These are phyloP conservation scores for Trichopria drosophilae DNA, from an alignment of 2,888 invertebrate species.

Conservation along the genomic window DNA sequence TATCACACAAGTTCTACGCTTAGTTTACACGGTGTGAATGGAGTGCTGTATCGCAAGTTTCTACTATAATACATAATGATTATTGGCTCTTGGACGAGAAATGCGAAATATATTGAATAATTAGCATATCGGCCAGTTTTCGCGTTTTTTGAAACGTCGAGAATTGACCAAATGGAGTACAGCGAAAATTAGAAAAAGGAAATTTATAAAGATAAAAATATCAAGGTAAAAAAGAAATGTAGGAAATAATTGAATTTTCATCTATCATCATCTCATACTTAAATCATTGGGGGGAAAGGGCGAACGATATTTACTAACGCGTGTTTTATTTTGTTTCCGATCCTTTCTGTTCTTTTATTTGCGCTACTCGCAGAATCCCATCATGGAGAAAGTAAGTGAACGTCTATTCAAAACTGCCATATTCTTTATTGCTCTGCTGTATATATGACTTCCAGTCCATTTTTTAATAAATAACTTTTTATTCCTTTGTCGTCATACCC, in stretches of 20 bases:
- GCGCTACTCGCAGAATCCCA: conserved; percentile 75
- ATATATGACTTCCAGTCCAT: background rate
- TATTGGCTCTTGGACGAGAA: no score
- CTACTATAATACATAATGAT: conserved; percentile 58
- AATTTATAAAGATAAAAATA: conserved; percentile 8
- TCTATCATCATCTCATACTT: conserved; percentile 25
- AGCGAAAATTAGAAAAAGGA: background rate
- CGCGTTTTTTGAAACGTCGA: no score
- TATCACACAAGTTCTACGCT: no score
- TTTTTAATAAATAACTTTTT: background rate
- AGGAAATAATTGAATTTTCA: conserved; percentile 17
- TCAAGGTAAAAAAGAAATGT: background rate
- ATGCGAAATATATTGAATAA: no score
- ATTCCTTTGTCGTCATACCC: background rate
- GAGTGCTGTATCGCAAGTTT: conserved; percentile 46
- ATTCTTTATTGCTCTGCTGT: conserved; percentile 40
- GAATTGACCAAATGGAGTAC: no score
- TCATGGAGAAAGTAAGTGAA: conserved; percentile 94
- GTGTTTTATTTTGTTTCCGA: conserved; percentile 59
- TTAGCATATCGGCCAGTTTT: no score
- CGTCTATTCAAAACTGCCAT: conserved; percentile 48
- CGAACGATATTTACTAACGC: conserved; percentile 52
- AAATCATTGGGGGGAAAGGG: conserved; percentile 28
- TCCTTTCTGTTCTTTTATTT: conserved; percentile 59
- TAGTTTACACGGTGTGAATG: no score